A percentile compares a stretch with the other conserved stretches of the same genome.
Evolutionary conservation across 2,113 vertebrate genomes (phyloP).

Genomic region (human (Homo sapiens)): GRCh38 chr12:18751001-18751500

Average conservation of each 20-base stretch:
- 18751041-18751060: constrained; percentile 29
- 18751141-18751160: not conserved
- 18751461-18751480: not conserved
- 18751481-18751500: not conserved
- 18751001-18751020: constrained; percentile 21
- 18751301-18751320: not conserved
- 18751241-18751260: not conserved
- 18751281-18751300: not conserved
- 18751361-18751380: constrained; percentile 32
- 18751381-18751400: not conserved
- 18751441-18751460: not conserved
- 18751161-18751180: not conserved
- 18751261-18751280: not conserved
- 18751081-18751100: constrained; percentile 5
- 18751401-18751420: not conserved
- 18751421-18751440: not conserved
- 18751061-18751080: constrained; percentile 29
- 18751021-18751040: not conserved
- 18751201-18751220: not conserved
- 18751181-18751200: not conserved
- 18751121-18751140: not conserved
- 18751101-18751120: not conserved
- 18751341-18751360: not conserved
- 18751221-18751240: not conserved
- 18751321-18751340: not conserved